Evolutionary conservation across 92 coral and sea anemone genomes (phyloP), one percentile per base, ranked within the genome.

Genomic region (Scolanthus callimorphus): DNA sequence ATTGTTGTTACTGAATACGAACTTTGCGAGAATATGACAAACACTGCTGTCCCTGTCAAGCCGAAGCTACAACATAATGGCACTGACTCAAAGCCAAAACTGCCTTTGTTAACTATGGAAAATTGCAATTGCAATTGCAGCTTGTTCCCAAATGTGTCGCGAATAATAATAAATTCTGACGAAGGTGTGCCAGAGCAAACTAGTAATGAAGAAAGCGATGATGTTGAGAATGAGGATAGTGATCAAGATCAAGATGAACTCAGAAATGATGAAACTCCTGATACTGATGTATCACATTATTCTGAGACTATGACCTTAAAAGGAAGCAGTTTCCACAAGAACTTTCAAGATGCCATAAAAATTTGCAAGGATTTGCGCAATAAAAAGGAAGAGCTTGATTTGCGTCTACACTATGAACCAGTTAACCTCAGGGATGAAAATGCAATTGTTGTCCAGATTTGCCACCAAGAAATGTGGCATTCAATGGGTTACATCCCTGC

Each of bases 401-500:
- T 65, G 0, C 24, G 48, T 19, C 28, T 62, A 6, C 1, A 49
- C 27, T 43, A 61, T 0, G 59, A 69, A 27, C 52, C 71, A n/a
- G 63, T 44, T 1, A 77, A 76, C 26, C 20, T 45, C 26, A 17
- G 27, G 10, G 80, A 79, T 27, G 74, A 78, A 25, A 78, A 78
- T 63, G 85, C 85, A 1, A 11, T 78, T 4, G 51, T 78, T 0
- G 62, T 65, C 3, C 70, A 78, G 50, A 60, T 38, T 0, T 17
- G 9, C n/a, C 0, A 46, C 0, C 41, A 25, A 1, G 57, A 12
- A 0, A 22, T 24, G 3, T 70, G 60, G 53, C 57, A 69, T 6
- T 54, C 83, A 11, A 25, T 71, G 9, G 69, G 69, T 0, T 71
- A 71, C 46, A 66, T 79, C 4, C 80, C 85, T 12, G 85, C 48